These are phyloP conservation scores for Uria aalge DNA, from an alignment of 2,113 vertebrate genomes.

Conservation along the genomic window DNA sequence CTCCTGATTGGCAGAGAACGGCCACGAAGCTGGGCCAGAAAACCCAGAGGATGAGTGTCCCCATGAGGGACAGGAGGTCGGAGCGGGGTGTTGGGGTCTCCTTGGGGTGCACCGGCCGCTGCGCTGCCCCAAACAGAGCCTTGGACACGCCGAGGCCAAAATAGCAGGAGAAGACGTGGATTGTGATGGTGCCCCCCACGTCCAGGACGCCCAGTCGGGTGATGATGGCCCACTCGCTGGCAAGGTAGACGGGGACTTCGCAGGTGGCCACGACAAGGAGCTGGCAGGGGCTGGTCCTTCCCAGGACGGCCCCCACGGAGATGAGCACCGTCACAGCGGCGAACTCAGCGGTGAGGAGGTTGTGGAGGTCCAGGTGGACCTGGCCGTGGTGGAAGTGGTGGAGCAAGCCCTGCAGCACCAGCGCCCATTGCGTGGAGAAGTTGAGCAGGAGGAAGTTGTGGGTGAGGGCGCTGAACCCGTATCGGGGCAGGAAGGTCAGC, in stretches of 20 bases:
- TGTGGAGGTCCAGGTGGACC: constrained; percentile 78
- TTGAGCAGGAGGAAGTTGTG: constrained; percentile 84
- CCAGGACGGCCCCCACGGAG: constrained; percentile 80
- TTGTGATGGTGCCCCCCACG: constrained; percentile 81
- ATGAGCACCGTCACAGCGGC: constrained; percentile 83
- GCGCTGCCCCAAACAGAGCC: constrained; percentile 70
- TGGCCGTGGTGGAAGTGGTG: constrained; percentile 72
- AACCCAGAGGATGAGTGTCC: constrained; percentile 85
- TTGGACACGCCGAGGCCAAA: constrained; percentile 82
- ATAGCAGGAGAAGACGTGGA: constrained; percentile 87
- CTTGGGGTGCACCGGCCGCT: constrained; percentile 56
- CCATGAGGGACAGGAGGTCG: constrained; percentile 78
- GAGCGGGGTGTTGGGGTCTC: constrained; percentile 74
- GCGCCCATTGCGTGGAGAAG: constrained; percentile 82
- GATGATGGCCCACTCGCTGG: constrained; percentile 78
- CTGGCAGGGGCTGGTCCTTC: constrained; percentile 82
- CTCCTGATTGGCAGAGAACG: constrained; percentile 64
- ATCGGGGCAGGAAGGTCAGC: constrained; percentile 79
- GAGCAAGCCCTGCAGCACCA: constrained; percentile 82
- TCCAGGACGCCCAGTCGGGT: constrained; percentile 77
- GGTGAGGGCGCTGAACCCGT: constrained; percentile 78
- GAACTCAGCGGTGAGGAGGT: constrained; percentile 80
- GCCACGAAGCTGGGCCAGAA: constrained; percentile 87
- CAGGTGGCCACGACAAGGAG: constrained; percentile 80
- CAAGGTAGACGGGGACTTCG: constrained; percentile 76